Conservation (phyloP, 2,113 vertebrate species). For the Lathamus discolor region DNA sequence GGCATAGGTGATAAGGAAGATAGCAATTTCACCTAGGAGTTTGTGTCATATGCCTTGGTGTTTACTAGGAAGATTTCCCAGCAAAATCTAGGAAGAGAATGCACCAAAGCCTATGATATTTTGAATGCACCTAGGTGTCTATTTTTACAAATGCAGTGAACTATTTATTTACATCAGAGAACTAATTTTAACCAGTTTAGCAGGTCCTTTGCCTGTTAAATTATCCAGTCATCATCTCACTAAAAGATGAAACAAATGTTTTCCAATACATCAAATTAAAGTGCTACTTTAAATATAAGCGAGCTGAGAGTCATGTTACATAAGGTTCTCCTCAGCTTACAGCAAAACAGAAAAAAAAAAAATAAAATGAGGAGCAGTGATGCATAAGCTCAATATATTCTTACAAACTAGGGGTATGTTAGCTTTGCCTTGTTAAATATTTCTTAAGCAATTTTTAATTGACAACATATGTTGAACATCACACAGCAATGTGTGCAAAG, state of each 20-base stretch:
- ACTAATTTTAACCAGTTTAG: not conserved
- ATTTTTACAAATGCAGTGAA: not conserved
- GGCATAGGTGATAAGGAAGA: not conserved
- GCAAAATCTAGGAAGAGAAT: not conserved
- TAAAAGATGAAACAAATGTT: not conserved
- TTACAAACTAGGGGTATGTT: constrained; percentile 33
- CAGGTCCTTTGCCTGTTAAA: not conserved
- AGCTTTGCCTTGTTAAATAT: constrained; percentile 73
- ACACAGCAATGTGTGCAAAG: constrained; percentile 65
- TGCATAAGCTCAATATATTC: constrained; percentile 59
- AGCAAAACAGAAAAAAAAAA: constrained; percentile 5
- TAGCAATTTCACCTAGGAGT: not conserved
- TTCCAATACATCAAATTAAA: constrained; percentile 12
- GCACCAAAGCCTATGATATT: not conserved
- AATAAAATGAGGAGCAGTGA: constrained; percentile 30
- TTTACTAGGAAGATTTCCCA: not conserved
- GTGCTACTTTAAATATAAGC: not conserved
- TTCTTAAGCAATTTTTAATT: constrained; percentile 78
- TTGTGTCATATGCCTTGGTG: not conserved
- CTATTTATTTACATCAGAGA: not conserved
- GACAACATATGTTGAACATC: constrained; percentile 73
- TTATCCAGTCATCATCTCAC: not conserved
- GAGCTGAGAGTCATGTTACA: not conserved
- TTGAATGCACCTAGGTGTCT: not conserved
- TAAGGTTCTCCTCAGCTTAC: not conserved